Evolutionary conservation across 2,113 vertebrate genomes (phyloP), one percentile per base, ranked within the genome.

Genomic region (Gnathonemus longibarbis): DNA sequence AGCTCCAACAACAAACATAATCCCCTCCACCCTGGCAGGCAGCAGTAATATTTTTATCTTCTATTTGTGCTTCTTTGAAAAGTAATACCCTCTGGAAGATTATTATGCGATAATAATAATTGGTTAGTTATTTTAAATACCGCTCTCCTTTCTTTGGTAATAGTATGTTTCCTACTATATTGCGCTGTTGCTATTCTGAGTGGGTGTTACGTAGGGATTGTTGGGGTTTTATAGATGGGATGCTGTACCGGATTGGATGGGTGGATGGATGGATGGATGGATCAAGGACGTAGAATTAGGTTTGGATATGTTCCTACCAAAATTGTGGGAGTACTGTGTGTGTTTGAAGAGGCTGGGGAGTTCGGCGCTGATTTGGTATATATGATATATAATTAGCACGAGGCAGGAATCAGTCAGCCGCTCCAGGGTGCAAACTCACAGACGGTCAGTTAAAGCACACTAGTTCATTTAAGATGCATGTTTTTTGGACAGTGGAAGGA

Each of bases 1-100:
- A n/a, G 24, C 31, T 87, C 92, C 93, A 92, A 91, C 93, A 94
- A 90, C 92, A 92, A 88, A 70, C 89, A 80, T 27, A 9, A 53
- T 46, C 84, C 5, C 31, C 85, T 45, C 19, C 48, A 31, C 86
- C 48, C 9, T 50, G 45, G 48, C 48, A 27, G 19, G 45, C 84
- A 86, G 21, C 45, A 50, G 49, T 52, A 53, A 48, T 52, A 31
- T 50, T 87, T 53, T 87, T 87, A 24, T 42, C 52, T 84, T 84
- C 21, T 83, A 39, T 35, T 21, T 46, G 11, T 56, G 15, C 24
- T 35, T 46, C 0, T 27, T 77, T 45, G 83, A 84, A 84, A 48
- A 48, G 31, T 17, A 84, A 84, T n/a, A 46, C 42, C 80, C 21
- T 84, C 45, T 84, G 39, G 83, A 84, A 84, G 83, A 84, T 45